These are phyloP conservation scores for Lacanobia oleracea DNA, from an alignment of 2,888 invertebrate species.

Conservation along the genomic window DNA sequence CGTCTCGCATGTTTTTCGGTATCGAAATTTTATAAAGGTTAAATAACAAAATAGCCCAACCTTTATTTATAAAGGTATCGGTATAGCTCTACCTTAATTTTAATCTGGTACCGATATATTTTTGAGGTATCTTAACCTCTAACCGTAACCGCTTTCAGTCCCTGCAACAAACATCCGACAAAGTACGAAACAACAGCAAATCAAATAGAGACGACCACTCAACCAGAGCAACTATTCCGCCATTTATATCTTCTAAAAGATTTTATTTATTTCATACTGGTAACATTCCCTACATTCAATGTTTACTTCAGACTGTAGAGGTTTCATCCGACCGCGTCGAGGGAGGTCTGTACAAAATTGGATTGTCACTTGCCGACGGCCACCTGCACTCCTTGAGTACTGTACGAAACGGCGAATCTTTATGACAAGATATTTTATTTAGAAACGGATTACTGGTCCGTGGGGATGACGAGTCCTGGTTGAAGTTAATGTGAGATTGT, in stretches of 20 bases:
- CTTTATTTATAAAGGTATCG: too few species aligned
- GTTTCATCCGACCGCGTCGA: slow-evolving; percentile 34
- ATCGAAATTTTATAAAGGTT: too few species aligned
- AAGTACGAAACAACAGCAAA: slow-evolving; percentile 1
- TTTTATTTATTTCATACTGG: slow-evolving; percentile 50
- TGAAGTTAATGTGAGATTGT: slow-evolving; percentile 12
- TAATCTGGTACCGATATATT: too few species aligned
- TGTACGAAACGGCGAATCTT: slow-evolving; percentile 27
- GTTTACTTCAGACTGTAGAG: slow-evolving; percentile 46
- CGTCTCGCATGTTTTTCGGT: too few species aligned
- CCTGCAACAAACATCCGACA: neutral
- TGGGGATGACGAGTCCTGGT: slow-evolving; percentile 6
- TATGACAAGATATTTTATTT: slow-evolving; percentile 56
- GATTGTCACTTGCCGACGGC: slow-evolving; percentile 54
- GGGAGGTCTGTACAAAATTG: slow-evolving; percentile 58
- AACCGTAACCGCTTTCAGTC: too few species aligned
- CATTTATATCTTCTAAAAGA: slow-evolving; percentile 30
- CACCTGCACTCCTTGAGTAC: slow-evolving; percentile 55
- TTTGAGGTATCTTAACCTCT: too few species aligned
- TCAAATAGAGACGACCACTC: slow-evolving; percentile 29
- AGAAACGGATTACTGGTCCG: slow-evolving; percentile 29
- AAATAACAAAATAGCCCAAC: too few species aligned
- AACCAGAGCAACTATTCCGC: slow-evolving; percentile 7
- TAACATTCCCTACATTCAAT: slow-evolving; percentile 44
- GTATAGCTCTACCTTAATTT: too few species aligned